These are phyloP conservation scores for Anomalospiza imberbis DNA, from an alignment of 2,797 vertebrate genomes.

Conservation along the genomic window DNA sequence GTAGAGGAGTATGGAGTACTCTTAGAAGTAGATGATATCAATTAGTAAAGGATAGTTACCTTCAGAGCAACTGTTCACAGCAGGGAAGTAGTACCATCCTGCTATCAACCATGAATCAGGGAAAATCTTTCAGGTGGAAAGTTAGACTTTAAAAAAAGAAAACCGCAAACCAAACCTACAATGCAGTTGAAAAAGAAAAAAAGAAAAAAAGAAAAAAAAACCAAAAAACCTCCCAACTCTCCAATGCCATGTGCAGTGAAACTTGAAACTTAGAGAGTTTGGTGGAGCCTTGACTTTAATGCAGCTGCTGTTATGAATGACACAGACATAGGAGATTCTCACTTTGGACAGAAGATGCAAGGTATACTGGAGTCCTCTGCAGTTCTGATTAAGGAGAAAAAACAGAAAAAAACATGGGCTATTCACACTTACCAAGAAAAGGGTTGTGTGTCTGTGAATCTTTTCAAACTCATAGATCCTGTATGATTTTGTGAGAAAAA, in stretches of 20 bases:
- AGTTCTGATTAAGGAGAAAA: background rate
- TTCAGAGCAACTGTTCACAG: background rate
- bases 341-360: background rate
- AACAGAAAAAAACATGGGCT: background rate
- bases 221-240: background rate
- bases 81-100: too few species aligned
- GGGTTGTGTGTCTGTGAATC: background rate
- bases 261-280: background rate
- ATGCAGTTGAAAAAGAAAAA: background rate
- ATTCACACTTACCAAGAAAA: background rate
- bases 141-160: too few species aligned
- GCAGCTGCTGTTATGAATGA: background rate
- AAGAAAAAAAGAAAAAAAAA: accelerated
- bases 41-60: background rate
- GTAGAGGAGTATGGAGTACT: background rate
- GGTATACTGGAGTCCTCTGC: background rate
- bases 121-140: background rate
- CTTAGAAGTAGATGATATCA: background rate
- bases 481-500: background rate
- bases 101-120: background rate
- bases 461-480: background rate
- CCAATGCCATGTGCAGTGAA: background rate
- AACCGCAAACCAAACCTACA: too few species aligned
- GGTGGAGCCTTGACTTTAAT: background rate
- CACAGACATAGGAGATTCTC: accelerated